Evolutionary conservation across 2,888 invertebrate species (phyloP).

Genomic region (Tethea ocularis): DNA sequence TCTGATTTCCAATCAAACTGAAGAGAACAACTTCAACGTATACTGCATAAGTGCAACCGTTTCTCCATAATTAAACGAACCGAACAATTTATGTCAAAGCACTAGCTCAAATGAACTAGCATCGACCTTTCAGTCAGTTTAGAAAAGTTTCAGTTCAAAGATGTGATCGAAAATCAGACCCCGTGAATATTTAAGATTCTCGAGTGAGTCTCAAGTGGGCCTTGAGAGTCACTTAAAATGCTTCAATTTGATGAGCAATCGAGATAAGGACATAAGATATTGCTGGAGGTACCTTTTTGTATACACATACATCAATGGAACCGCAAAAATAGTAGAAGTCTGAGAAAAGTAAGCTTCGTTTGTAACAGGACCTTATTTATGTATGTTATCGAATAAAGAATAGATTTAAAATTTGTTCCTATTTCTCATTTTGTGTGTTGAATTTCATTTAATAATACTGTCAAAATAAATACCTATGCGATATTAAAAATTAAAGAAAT

Average conservation of each 20-base stretch:
- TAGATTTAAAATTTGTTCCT: too few relatives aligned
- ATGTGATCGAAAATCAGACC: slow-evolving; percentile 67
- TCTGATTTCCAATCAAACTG: background rate
- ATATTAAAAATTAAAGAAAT: background rate
- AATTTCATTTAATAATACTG: background rate
- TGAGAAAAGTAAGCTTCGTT: too few relatives aligned
- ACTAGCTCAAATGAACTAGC: slow-evolving; percentile 48
- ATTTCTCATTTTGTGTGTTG: too few relatives aligned
- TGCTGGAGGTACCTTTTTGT: slow-evolving; percentile 8
- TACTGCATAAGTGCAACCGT: slow-evolving; percentile 7
- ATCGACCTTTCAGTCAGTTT: slow-evolving; percentile 38
- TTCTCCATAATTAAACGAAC: slow-evolving; percentile 28
- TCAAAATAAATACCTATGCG: background rate
- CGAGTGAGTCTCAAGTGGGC: slow-evolving; percentile 69
- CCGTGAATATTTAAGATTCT: slow-evolving; percentile 76
- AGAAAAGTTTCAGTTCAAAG: slow-evolving; percentile 56
- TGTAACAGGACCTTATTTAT: too few relatives aligned
- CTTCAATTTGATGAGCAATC: slow-evolving; percentile 67
- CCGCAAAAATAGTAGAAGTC: too few relatives aligned
- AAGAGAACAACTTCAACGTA: background rate
- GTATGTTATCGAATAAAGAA: too few relatives aligned
- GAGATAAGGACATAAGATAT: slow-evolving; percentile 43
- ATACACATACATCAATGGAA: too few relatives aligned
- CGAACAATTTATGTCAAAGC: slow-evolving; percentile 22
- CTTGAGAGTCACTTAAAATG: slow-evolving; percentile 68